Evolutionary conservation across 2,797 vertebrate species (phyloP).

Genomic region (Argentina silus): DNA sequence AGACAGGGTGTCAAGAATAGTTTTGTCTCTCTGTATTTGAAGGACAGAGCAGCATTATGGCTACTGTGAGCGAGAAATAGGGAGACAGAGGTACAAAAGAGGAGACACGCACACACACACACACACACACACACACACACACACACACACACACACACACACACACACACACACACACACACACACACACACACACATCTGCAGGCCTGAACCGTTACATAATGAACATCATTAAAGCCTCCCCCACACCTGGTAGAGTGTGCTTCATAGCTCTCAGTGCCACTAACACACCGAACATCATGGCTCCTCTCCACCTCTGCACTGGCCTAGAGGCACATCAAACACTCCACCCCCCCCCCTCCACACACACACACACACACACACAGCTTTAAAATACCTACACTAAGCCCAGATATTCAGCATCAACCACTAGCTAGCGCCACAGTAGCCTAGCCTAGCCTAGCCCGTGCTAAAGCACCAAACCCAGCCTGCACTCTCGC

Average conservation of each 20-base stretch:
- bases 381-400: background rate
- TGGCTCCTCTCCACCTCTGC: background rate
- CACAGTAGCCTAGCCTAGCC: background rate
- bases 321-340: background rate
- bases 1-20: background rate
- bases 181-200: background rate
- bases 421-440: no score
- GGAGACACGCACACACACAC: no score
- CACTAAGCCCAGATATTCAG: no score
- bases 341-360: background rate
- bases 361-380: background rate
- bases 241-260: slow-evolving; percentile 3
- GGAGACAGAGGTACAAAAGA: no score
- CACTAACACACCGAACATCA: background rate
- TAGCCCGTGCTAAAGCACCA: background rate
- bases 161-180: background rate
- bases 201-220: background rate
- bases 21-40: background rate
- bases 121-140: no score
- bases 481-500: background rate
- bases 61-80: background rate
- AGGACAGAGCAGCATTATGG: background rate
- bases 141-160: no score
- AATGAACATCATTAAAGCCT: background rate
- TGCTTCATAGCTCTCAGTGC: background rate